Evolutionary conservation across 2,113 vertebrate species (phyloP), one percentile per base, ranked within the genome.

Genomic region (Thymallus thymallus): DNA sequence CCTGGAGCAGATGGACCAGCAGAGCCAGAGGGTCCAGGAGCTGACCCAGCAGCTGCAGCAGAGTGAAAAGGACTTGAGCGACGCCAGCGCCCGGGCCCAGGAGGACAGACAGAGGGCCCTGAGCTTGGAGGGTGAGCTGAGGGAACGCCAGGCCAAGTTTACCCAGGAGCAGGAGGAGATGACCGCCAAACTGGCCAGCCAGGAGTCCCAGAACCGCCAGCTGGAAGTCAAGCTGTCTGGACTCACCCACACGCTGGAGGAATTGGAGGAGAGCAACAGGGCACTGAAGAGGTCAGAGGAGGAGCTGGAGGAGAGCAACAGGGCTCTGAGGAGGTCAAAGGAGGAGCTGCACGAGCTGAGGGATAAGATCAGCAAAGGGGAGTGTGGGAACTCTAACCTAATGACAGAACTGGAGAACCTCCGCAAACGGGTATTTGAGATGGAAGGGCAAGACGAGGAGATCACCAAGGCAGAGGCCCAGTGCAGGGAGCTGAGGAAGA

Each of bases 381-480:
- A 98, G 84, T 95, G 94, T 73, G 95, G 95, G 18, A 96, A 95
- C 86, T 96, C 94, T 74, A 98, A 94, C 77, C 89, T 99, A 76
- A 95, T 97, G 90, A 92, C 95, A 2, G 96, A 99, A 84, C 87
- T 99, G 73, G 97, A 99, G 87, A 98, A 94, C 74, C 93, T 99
- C 23, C 92, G 95, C 16, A 98, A 98, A 76, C 93, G 91, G 0
- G 94, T 99, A 5, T 90, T 97, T 63, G 96, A 99, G 86, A 98
- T 98, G 96, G 96, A 99, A 79, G 96, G 97, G 13, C 99, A 99
- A 72, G 98, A 99, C 32, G 96, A 98, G 74, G 98, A 99, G 83
- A 97, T 99, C 84, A 96, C 92, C 0, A 98, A 96, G 85, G 96
- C 95, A 0, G 98, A 99, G 88, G 92, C 91, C 68, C 95, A 97